Base-by-base conservation (phyloP, 2,888 invertebrate genomes). In the Perithous albicinctus region DNA sequence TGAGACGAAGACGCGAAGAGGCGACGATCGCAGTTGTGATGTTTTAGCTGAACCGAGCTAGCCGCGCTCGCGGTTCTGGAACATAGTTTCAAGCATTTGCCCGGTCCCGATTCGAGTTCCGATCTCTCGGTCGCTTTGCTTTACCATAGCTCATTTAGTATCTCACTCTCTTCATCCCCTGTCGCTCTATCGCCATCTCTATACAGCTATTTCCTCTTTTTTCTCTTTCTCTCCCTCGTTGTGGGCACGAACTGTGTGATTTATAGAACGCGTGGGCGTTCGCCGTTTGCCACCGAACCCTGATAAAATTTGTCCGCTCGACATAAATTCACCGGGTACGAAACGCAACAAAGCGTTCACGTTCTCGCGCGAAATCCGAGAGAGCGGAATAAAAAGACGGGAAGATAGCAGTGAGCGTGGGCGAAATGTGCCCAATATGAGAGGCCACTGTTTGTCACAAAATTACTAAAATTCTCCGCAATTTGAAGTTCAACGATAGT, bases 281-380 rank as follows among this genome's bases (percentile, higher is more conserved):
- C 86, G 88, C 86, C 89, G 90, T 91, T 92, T 91, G 92, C 92
- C 92, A 92, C 92, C 88, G 92, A 89, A 91, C 89, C 89, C 90
- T 90, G 92, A 92, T 92, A 92, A 92, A 92, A 92, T 92, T 92
- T 92, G 92, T 91, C 91, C 88, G 86, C 86, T 87, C 90, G 88
- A 91, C 89, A 91, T 92, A 92, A 92, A 92, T 92, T 89, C 88
- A 90, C n/a, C 90, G 89, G 88, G 90, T 89, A 87, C 87, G 86
- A 83, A 73, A 78, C 46, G 64, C 86, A 86, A 86, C 86, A 85
- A 86, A 86, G 85, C 85, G 86, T 85, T 84, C 76, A 69, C 66
- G 66, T 56, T 74, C 77, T 73, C 46, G 38, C 41, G 54, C 12
- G 43, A 61, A 41, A 23, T 29, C 23, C 29, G 51, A 61, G 48